phyloP scores from a whole-genome alignment of 1,140 invertebrate genomes.

The Saccostrea echinata region DNA sequence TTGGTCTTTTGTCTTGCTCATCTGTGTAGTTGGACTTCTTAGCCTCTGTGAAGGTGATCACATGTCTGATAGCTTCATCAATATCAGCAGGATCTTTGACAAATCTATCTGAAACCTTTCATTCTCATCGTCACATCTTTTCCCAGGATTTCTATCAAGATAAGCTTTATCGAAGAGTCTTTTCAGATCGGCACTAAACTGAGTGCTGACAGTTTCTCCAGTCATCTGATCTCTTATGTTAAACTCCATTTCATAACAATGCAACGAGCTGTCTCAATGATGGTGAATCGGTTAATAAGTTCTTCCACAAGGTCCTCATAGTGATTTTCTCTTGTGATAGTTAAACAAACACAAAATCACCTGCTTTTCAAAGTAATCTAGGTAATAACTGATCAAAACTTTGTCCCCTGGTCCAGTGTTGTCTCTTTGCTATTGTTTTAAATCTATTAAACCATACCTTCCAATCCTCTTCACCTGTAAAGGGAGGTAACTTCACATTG shows the following conservation, averaged over 20 bases:
- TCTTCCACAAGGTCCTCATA: constrained; percentile 10
- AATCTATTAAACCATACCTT: constrained; percentile 53
- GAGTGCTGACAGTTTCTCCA: constrained; percentile 16
- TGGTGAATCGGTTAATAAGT: constrained; percentile 22
- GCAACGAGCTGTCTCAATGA: constrained; percentile 34
- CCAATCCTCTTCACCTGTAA: constrained; percentile 47
- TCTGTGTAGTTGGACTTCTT: too few relatives aligned
- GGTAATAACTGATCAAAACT: not conserved
- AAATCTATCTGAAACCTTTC: too few relatives aligned
- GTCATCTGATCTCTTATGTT: constrained; percentile 24
- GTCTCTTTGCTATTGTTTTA: constrained; percentile 33
- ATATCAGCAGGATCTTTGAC: too few relatives aligned
- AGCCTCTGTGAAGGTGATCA: too few relatives aligned
- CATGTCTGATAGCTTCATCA: too few relatives aligned
- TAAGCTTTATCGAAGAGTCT: constrained; percentile 38
- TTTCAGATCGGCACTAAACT: constrained; percentile 42
- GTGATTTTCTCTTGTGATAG: not conserved
- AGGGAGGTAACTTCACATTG: constrained; percentile 34
- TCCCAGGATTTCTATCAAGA: constrained; percentile 1
- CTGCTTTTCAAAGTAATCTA: not conserved
- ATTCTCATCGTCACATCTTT: constrained; percentile 10
- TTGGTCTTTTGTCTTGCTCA: too few relatives aligned
- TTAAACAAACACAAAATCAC: constrained; percentile 34
- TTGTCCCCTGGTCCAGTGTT: constrained; percentile 3
- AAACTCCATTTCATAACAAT: constrained; percentile 11